Base-by-base conservation (phyloP, 2,113 vertebrate genomes). In the Nyctereutes procyonoides region DNA sequence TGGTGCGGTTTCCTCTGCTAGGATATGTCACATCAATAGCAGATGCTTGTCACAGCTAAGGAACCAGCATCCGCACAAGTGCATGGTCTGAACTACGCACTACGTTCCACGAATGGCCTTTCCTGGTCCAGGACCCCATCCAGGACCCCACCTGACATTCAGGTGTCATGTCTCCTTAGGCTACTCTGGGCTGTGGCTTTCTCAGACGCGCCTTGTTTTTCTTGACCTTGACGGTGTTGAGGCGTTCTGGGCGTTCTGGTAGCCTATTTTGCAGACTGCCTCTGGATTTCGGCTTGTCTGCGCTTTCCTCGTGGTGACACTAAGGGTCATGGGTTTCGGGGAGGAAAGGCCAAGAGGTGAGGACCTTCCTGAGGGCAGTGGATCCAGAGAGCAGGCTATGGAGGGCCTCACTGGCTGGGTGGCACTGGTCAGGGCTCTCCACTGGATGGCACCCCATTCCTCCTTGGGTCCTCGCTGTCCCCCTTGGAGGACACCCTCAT, bases 1-100 rank as follows among this genome's bases (percentile, higher is more conserved):
- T 0, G 2, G 2, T 9, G 5, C 13, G 0, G 8, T 4, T 2
- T 4, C 35, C 51, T 88, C 58, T 0, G 0, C 15, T 3, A 1
- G 3, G 19, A 7, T 0, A 2, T 17, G 7, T 0, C 15, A 20
- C 2, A 0, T 11, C 0, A 2, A 4, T 0, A 2, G 0, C 14
- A 5, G 8, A 26, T 3, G 1, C 22, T 2, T 11, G 63, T 53
- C 65, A 19, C 15, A 11, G 26, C 3, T 0, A 28, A 9, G 58
- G 65, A 28, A 10, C 48, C 30, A 1, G 6, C 1, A 0, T 2
- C 0, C 1, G 6, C 4, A 16, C 14, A 0, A 1, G 0, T 3
- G 2, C 1, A 0, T 0, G 1, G 6, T 43, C 43, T 3, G 24
- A 35, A 22, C 0, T 0, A 28, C 24, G 7, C 8, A 0, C 19